Percentiles rank a stretch among this genome's conserved stretches.
Conservation (phyloP, 2,113 vertebrate species). For the Poecilia latipinna region DNA sequence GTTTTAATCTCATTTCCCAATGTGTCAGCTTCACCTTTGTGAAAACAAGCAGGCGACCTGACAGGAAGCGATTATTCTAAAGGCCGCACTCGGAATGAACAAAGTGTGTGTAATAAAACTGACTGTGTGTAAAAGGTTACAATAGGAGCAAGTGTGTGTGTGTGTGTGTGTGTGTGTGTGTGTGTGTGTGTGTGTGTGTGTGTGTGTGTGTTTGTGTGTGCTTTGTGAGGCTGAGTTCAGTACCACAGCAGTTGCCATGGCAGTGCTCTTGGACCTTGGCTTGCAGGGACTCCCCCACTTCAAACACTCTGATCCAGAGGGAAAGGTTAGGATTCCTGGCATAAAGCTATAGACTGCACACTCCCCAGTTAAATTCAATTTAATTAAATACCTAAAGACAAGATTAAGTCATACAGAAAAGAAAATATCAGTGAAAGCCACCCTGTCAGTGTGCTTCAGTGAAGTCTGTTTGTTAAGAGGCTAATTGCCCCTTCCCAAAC, state of each 20-base stretch:
- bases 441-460: not conserved
- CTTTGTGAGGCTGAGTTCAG: slow-evolving; percentile 34
- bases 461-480: slow-evolving; percentile 15
- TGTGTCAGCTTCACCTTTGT: not conserved
- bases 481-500: not conserved
- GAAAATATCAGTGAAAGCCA: not conserved
- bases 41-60: not conserved
- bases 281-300: slow-evolving; percentile 49
- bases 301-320: slow-evolving; percentile 38
- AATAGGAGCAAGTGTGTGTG: not conserved
- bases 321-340: slow-evolving; percentile 54
- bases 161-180: slow-evolving; percentile 14
- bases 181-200: not conserved
- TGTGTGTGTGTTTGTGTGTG: slow-evolving; percentile 9
- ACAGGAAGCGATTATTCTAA: not conserved
- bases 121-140: not conserved
- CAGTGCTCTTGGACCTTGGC: slow-evolving; percentile 68
- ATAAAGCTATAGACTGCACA: slow-evolving; percentile 23
- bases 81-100: not conserved
- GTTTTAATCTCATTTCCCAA: not conserved
- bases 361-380: not conserved
- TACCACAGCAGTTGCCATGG: slow-evolving; percentile 69
- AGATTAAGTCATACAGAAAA: not conserved
- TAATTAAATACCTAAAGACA: slow-evolving; percentile 6
- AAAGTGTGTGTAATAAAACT: not conserved